These are phyloP conservation scores for Drosophila trapezifrons DNA, from an alignment of 1,140 invertebrate genomes.

Conservation along the genomic window DNA sequence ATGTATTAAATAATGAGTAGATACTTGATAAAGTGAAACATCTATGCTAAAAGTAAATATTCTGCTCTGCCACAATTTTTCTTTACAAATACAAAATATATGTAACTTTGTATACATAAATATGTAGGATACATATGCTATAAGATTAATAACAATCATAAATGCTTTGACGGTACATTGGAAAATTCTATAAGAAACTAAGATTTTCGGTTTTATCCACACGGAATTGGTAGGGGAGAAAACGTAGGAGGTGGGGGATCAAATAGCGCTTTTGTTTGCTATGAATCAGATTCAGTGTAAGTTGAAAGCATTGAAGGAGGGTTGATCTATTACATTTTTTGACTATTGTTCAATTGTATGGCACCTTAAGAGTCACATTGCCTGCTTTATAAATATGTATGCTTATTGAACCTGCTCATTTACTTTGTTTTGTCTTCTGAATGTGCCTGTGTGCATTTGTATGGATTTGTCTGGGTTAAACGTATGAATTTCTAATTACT, in stretches of 20 bases:
- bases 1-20: slow-evolving; percentile 68
- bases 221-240: slow-evolving; percentile 22
- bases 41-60: slow-evolving; percentile 49
- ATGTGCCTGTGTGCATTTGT: slow-evolving; percentile 31
- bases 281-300: slow-evolving; percentile 7
- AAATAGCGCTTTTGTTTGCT: slow-evolving; percentile 9
- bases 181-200: slow-evolving; percentile 75
- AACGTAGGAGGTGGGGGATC: slow-evolving; percentile 1
- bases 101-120: slow-evolving; percentile 23
- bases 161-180: slow-evolving; percentile 82
- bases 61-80: slow-evolving; percentile 13
- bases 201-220: slow-evolving; percentile 57
- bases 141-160: slow-evolving; percentile 78
- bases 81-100: slow-evolving; percentile 26
- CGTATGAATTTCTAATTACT: slow-evolving; percentile 60
- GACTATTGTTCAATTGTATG: slow-evolving; percentile 72
- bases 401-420: slow-evolving; percentile 7
- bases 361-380: slow-evolving; percentile 76
- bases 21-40: slow-evolving; percentile 47
- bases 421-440: slow-evolving; percentile 7
- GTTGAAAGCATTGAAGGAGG: neutral
- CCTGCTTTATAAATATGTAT: slow-evolving; percentile 24
- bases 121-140: slow-evolving; percentile 62
- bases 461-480: slow-evolving; percentile 48
- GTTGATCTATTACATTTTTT: slow-evolving; percentile 29